These are phyloP conservation scores for Drosophila nigrodunni DNA, from an alignment of 1,140 invertebrate genomes.

Conservation along the genomic window DNA sequence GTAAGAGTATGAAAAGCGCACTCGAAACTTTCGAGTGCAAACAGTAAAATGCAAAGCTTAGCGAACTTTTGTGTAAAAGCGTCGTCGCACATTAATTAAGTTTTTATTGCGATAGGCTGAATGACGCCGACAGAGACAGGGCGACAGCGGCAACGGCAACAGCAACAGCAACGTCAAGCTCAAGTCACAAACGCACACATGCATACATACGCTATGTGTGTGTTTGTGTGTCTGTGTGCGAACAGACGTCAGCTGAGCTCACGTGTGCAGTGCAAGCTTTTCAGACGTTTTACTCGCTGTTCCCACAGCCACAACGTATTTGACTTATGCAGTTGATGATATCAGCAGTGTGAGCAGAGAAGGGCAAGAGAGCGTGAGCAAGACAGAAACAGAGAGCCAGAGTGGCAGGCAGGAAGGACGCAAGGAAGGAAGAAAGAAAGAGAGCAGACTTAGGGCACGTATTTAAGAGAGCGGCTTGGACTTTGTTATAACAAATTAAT, in stretches of 20 bases:
- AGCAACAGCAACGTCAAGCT: not conserved
- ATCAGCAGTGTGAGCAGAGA: conserved; percentile 22
- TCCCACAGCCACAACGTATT: conserved; percentile 32
- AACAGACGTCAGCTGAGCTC: conserved; percentile 42
- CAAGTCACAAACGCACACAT: conserved; percentile 31
- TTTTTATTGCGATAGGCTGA: conserved; percentile 60
- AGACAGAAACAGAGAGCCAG: not conserved
- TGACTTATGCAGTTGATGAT: conserved; percentile 29
- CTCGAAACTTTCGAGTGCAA: conserved; percentile 7
- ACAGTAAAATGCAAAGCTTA: conserved; percentile 34
- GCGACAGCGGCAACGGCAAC: not conserved
- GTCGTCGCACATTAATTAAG: conserved; percentile 45
- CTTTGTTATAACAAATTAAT: conserved; percentile 1
- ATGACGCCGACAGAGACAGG: conserved; percentile 20
- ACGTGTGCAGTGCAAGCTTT: conserved; percentile 66
- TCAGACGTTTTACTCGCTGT: conserved; percentile 53
- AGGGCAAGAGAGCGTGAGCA: not conserved
- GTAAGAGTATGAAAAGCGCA: not conserved
- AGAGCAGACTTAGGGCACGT: not conserved
- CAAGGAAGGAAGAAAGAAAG: not conserved
- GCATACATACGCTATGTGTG: conserved; percentile 16
- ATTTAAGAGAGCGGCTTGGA: not conserved
- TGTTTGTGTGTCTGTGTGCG: conserved; percentile 4
- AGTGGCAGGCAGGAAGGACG: not conserved
- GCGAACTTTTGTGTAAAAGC: conserved; percentile 32